Evolutionary conservation across 2,797 vertebrate species (phyloP).

Genomic region (Pantherophis alleghaniensis): DNA sequence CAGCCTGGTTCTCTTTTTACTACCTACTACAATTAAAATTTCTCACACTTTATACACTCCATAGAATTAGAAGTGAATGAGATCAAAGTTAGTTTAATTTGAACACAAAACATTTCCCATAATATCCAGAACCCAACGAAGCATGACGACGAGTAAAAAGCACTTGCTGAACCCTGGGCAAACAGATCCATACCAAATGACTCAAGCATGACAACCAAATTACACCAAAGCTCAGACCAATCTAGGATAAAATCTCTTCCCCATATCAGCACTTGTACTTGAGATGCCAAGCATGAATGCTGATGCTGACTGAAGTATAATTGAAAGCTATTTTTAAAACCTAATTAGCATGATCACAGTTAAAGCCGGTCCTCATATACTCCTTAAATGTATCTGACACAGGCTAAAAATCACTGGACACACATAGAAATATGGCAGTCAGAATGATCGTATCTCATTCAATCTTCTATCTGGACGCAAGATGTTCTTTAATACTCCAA

Average conservation of each 20-base stretch:
- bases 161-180: neutral
- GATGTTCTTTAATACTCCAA: neutral
- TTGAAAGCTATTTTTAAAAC: neutral
- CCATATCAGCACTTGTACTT: neutral
- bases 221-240: neutral
- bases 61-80: neutral
- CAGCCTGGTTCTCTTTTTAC: neutral
- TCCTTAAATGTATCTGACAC: neutral
- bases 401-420: neutral
- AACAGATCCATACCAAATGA: neutral
- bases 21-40: neutral
- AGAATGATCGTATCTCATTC: neutral
- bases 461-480: neutral
- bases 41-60: neutral
- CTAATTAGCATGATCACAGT: neutral
- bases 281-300: neutral
- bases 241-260: neutral
- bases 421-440: neutral
- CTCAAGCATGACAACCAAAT: neutral
- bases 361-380: neutral
- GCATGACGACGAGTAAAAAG: neutral
- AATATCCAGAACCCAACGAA: neutral
- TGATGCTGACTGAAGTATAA: neutral
- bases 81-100: neutral
- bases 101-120: neutral